Evolutionary conservation across 2,113 vertebrate genomes (phyloP).

Genomic region (Amphiprion ocellaris): DNA sequence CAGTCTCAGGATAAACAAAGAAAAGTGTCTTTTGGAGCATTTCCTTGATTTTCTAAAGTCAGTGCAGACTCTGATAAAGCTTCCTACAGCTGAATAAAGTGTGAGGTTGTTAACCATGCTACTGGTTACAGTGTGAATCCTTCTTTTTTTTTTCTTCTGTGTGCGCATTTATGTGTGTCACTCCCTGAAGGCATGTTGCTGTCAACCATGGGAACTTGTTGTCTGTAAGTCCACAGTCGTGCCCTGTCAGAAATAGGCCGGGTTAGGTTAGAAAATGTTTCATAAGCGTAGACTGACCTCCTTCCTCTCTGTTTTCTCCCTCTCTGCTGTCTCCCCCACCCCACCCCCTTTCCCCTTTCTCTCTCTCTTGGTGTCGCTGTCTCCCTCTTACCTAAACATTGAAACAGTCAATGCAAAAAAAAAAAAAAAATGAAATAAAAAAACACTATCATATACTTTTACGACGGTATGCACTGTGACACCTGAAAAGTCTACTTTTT

Average conservation of each 20-base stretch:
- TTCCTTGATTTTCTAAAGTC: neutral
- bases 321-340: constrained; percentile 31
- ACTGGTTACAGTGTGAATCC: constrained; percentile 27
- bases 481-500: constrained; percentile 27
- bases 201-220: constrained; percentile 68
- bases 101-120: constrained; percentile 4
- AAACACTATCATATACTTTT: constrained; percentile 19
- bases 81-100: constrained; percentile 13
- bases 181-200: constrained; percentile 53
- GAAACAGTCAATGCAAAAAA: constrained; percentile 42
- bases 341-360: neutral
- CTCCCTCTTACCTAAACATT: constrained; percentile 47
- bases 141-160: neutral
- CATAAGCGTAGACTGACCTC: constrained; percentile 84
- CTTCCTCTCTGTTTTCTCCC: constrained; percentile 64
- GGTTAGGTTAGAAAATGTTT: constrained; percentile 83
- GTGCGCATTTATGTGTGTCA: constrained; percentile 42
- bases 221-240: constrained; percentile 67
- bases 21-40: neutral
- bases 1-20: neutral
- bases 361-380: constrained; percentile 43
- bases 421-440: too few relatives aligned
- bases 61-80: neutral
- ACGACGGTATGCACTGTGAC: neutral
- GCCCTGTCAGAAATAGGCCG: constrained; percentile 83